These are phyloP conservation scores for Porites lobata DNA, from an alignment of 92 coral and sea anemone species.

Conservation along the genomic window DNA sequence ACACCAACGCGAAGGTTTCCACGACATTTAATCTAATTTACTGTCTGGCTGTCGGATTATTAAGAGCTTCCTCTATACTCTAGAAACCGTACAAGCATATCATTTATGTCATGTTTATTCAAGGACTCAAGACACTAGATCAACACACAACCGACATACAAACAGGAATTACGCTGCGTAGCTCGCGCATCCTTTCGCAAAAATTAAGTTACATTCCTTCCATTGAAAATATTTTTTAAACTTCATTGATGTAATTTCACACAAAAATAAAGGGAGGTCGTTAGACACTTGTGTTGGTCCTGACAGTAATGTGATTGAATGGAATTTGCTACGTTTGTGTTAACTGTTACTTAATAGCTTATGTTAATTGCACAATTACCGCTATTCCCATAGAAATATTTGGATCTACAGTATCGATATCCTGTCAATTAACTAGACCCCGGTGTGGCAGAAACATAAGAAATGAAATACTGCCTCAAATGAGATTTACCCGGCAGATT, in stretches of 20 bases:
- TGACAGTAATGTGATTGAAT: neutral
- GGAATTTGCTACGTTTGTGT: neutral
- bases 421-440: neutral
- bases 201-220: constrained; percentile 38
- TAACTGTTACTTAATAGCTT: neutral
- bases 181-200: neutral
- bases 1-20: neutral
- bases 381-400: neutral
- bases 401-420: neutral
- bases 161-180: constrained; percentile 28
- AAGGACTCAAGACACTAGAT: neutral
- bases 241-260: neutral
- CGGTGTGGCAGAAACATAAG: neutral
- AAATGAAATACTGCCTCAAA: too few relatives aligned
- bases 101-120: constrained; percentile 17
- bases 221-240: neutral
- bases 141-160: constrained; percentile 28
- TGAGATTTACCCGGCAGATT: too few relatives aligned
- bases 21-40: neutral
- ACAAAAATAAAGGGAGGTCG: neutral
- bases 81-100: neutral
- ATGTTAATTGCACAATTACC: neutral
- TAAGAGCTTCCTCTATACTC: neutral
- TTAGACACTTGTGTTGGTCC: too few relatives aligned
- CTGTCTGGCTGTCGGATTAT: neutral